phyloP scores from a whole-genome alignment of 2,888 invertebrate genomes.

The Lochmaea capreae region DNA sequence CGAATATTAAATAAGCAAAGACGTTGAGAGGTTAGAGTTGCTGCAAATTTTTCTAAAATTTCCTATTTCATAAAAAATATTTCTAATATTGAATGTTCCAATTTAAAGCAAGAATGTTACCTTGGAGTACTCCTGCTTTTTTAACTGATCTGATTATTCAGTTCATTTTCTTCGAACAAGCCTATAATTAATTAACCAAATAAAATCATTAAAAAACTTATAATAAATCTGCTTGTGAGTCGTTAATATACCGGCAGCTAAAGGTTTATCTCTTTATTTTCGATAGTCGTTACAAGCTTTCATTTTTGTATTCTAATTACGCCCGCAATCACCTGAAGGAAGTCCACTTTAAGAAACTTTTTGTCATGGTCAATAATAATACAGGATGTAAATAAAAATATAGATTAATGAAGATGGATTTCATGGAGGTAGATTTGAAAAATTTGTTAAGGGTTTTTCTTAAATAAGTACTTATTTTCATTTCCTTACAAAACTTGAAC shows the following conservation, averaged over 20 bases:
- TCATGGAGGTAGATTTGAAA: neutral
- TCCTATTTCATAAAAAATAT: no score
- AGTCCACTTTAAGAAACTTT: slow-evolving; percentile 38
- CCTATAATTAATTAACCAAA: neutral
- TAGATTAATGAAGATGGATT: neutral
- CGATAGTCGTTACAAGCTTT: neutral
- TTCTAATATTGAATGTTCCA: no score
- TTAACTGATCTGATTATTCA: neutral
- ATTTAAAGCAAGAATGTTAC: no score
- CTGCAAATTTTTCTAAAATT: no score
- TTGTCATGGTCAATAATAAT: slow-evolving; percentile 41
- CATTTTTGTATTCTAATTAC: slow-evolving; percentile 27
- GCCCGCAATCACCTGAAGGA: slow-evolving; percentile 37
- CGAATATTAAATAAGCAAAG: no score
- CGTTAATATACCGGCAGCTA: neutral
- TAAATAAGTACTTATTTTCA: no score
- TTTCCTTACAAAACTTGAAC: no score
- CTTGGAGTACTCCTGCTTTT: no score
- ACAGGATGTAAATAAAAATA: slow-evolving; percentile 29
- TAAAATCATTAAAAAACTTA: slow-evolving; percentile 9
- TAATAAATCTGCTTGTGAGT: neutral
- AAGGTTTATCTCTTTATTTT: slow-evolving; percentile 6
- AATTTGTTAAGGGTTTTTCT: neutral
- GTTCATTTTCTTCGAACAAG: neutral
- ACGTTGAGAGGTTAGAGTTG: no score